phyloP scores from a whole-genome alignment of 2,113 vertebrate species.

The Tricholaema leucomelas region DNA sequence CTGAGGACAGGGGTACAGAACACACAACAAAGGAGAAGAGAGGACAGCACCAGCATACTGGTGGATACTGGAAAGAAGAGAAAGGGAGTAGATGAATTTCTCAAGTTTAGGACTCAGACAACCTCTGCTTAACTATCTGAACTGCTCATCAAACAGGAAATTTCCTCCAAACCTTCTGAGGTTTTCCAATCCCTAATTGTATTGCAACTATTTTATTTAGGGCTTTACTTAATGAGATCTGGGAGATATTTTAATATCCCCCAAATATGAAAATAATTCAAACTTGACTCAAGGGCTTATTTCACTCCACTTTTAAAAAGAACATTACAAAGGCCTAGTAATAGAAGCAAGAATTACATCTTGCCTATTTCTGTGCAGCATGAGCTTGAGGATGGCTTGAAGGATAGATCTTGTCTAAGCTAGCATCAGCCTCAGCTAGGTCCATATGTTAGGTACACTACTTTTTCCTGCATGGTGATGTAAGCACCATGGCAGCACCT shows the following conservation, averaged over 20 bases:
- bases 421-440: not conserved
- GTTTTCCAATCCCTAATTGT: slow-evolving; percentile 70
- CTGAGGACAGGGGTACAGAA: not conserved
- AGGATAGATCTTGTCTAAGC: not conserved
- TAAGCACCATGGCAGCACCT: not conserved
- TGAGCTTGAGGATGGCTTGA: not conserved
- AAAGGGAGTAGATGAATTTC: not conserved
- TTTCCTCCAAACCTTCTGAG: slow-evolving; percentile 63
- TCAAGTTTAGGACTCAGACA: not conserved
- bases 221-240: slow-evolving; percentile 79
- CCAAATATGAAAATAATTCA: slow-evolving; percentile 78
- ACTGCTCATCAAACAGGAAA: slow-evolving; percentile 50
- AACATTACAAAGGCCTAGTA: not conserved
- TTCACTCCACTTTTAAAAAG: slow-evolving; percentile 75
- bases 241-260: slow-evolving; percentile 75
- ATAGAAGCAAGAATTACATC: not conserved
- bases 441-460: not conserved
- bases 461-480: not conserved
- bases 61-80: not conserved
- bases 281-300: slow-evolving; percentile 80
- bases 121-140: not conserved
- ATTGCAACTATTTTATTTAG: slow-evolving; percentile 76
- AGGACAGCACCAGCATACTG: not conserved
- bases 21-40: not conserved
- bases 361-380: not conserved